A percentile compares a stretch with the other conserved stretches of the same genome.
phyloP scores from a whole-genome alignment of 2,113 vertebrate species.

The Leuciscus idus region DNA sequence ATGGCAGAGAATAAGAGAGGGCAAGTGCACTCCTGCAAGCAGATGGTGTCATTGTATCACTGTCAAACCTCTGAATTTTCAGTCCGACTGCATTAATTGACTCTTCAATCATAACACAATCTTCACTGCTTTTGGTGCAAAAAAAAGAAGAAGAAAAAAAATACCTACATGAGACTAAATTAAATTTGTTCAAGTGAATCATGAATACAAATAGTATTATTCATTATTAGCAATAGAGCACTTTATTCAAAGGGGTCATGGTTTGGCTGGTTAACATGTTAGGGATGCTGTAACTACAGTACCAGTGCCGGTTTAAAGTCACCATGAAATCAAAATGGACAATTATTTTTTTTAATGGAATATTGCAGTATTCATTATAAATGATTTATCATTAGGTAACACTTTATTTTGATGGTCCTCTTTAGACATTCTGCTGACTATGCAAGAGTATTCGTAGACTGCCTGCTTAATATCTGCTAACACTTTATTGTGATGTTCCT shows the following conservation, averaged over 20 bases:
- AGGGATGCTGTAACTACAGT: background rate
- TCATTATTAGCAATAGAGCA: background rate
- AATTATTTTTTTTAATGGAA: too few relatives aligned
- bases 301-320: too few relatives aligned
- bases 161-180: background rate
- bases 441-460: too few relatives aligned
- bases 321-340: too few relatives aligned
- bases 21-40: constrained; percentile 60
- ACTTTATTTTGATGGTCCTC: too few relatives aligned
- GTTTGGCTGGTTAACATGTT: background rate
- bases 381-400: too few relatives aligned
- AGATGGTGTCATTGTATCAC: constrained; percentile 73
- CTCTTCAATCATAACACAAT: constrained; percentile 54
- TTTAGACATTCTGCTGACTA: too few relatives aligned
- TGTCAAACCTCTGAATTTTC: constrained; percentile 58
- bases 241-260: background rate
- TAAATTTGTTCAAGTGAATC: background rate
- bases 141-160: background rate
- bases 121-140: constrained; percentile 11
- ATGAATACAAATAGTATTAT: background rate
- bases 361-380: too few relatives aligned
- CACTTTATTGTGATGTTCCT: too few relatives aligned
- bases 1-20: constrained; percentile 54
- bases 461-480: too few relatives aligned
- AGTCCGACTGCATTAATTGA: constrained; percentile 58